Evolutionary conservation across 2,888 invertebrate genomes (phyloP), one percentile per base, ranked within the genome.

Genomic region (Drosophila silvestris): DNA sequence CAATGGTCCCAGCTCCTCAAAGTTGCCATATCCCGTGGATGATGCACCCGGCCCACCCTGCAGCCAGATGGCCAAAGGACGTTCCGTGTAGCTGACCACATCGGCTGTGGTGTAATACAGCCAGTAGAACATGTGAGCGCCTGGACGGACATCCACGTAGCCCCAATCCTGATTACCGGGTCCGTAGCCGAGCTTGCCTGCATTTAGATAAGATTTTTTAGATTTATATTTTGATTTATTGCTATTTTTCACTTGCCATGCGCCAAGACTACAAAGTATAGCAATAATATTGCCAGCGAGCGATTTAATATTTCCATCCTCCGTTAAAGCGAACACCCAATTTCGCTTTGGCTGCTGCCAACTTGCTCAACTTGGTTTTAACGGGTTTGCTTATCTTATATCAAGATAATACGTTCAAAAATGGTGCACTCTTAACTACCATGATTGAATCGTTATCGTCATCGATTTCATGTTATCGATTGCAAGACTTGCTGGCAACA

Each of bases 121-220:
- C 97, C 97, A 98, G 95, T 97, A 98, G 92, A 98, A 97, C 96
- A 97, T 96, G 82, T 97, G 95, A 0, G 97, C 97, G 0, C 96
- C 95, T 5, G 95, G 94, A 0, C 97, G 95, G 0, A 97, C 96
- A 60, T 95, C 95, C 1, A 96, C 96, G 92, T 96, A 96, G 28
- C 95, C 96, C 95, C 96, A 97, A 86, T 96, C 96, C 93, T 97
- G 96, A 65, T 95, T 94, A n/a, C 95, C 95, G 0, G 94, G 93
- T 5, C 96, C 96, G 81, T 96, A 95, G 5, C 93, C 93, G n/a
- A 74, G 44, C 62, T 85, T 91, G 5, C 89, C 92, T 85, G 66
- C 14, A 0, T 37, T 14, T 2, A 9, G 7, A 1, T 26, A 1
- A 44, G 4, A 33, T 22, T 9, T 7, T 5, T 56, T 9, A 44